phyloP scores from a whole-genome alignment of 2,113 vertebrate species.

The Calypte anna region DNA sequence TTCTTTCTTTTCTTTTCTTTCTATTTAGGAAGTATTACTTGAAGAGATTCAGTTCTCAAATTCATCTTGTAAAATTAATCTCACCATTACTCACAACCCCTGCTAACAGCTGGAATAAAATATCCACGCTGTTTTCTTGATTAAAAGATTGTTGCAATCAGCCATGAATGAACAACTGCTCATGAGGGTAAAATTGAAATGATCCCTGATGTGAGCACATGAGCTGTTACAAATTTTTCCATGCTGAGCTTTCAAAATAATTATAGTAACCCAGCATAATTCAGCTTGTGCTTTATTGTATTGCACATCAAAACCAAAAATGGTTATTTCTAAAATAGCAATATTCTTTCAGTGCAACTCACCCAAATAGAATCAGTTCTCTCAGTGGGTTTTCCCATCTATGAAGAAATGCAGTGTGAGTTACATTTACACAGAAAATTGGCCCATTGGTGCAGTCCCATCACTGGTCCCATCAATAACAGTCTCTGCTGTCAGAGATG shows the following conservation, averaged over 20 bases:
- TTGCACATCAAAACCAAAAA: slow-evolving; percentile 18
- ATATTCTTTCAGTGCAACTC: neutral
- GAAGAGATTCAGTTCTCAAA: slow-evolving; percentile 11
- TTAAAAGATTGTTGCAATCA: slow-evolving; percentile 68
- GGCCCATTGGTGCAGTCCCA: neutral
- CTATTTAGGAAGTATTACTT: neutral
- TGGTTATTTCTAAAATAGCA: slow-evolving; percentile 40
- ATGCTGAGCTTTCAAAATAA: slow-evolving; percentile 60
- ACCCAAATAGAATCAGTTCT: slow-evolving; percentile 44
- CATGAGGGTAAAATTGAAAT: slow-evolving; percentile 22
- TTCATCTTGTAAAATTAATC: slow-evolving; percentile 18
- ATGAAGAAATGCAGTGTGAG: neutral
- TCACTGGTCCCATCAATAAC: neutral
- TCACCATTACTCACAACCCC: neutral
- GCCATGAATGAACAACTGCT: slow-evolving; percentile 40
- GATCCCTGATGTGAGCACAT: slow-evolving; percentile 43
- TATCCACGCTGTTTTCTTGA: slow-evolving; percentile 45
- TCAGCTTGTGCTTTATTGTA: neutral
- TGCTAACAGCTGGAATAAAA: slow-evolving; percentile 45
- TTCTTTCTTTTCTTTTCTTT: neutral
- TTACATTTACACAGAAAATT: neutral
- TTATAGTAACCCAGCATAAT: slow-evolving; percentile 51
- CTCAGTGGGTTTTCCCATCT: neutral
- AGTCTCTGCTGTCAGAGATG: neutral
- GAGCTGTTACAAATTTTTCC: slow-evolving; percentile 39